phyloP scores from a whole-genome alignment of 2,888 invertebrate genomes.

The Cryptocephalus moraei region DNA sequence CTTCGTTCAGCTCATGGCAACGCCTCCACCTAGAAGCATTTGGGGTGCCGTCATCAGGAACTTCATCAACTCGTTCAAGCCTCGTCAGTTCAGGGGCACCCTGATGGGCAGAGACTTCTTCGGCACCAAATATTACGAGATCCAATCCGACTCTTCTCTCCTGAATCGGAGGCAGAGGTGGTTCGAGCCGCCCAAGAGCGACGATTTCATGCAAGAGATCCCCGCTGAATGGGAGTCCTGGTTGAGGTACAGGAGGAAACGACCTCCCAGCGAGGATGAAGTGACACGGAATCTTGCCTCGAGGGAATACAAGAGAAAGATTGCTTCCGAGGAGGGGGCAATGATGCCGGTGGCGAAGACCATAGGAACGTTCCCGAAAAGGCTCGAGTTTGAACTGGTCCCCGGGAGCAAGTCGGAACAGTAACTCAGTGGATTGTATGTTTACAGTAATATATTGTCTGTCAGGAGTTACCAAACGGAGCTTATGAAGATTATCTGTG shows the following conservation, averaged over 20 bases:
- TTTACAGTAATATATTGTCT: too few species aligned
- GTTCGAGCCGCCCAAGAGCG: conserved; percentile 55
- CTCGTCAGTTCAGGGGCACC: conserved; percentile 44
- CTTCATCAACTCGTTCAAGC: conserved; percentile 53
- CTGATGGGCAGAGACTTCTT: conserved; percentile 64
- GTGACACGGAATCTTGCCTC: conserved; percentile 58
- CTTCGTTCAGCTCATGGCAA: conserved; percentile 18
- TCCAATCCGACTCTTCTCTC: conserved; percentile 52
- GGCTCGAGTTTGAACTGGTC: conserved; percentile 45
- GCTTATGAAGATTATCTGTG: too few species aligned
- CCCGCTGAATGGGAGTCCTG: conserved; percentile 86
- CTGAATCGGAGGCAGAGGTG: conserved; percentile 58
- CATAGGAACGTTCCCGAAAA: conserved; percentile 31
- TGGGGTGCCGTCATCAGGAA: conserved; percentile 44
- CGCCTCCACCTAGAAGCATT: conserved; percentile 27
- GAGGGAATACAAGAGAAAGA: conserved; percentile 61
- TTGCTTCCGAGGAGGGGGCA: conserved; percentile 54
- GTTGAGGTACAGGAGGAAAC: conserved; percentile 49
- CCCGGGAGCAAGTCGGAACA: conserved; percentile 30
- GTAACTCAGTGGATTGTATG: too few species aligned
- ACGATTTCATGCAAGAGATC: conserved; percentile 60
- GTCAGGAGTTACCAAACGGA: too few species aligned
- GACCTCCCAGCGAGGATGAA: conserved; percentile 66
- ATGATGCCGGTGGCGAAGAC: conserved; percentile 41
- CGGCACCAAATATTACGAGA: conserved; percentile 77